Percentiles rank a stretch among this genome's conserved stretches.
Evolutionary conservation across 2,113 vertebrate genomes (phyloP).

Genomic region (Anser cygnoides): DNA sequence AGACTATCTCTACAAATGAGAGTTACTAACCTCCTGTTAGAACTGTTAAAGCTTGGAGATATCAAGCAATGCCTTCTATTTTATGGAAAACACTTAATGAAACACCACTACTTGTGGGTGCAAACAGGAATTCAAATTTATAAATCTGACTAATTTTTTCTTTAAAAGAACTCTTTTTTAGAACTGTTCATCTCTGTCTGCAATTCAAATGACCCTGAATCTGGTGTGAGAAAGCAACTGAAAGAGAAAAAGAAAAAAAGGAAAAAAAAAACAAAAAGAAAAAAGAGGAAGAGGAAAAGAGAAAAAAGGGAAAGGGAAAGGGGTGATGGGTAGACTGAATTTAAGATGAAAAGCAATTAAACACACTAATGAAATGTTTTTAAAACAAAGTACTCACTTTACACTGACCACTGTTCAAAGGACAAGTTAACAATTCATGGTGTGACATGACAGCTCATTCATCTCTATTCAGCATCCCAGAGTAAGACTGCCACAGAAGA

Average conservation of each 20-base stretch:
- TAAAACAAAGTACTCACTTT: neutral
- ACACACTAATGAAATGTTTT: neutral
- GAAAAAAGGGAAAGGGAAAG: neutral
- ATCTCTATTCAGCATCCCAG: neutral
- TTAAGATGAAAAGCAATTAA: neutral
- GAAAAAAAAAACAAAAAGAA: no score
- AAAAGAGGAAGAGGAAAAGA: no score
- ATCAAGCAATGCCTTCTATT: neutral
- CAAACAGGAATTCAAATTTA: neutral
- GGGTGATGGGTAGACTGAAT: neutral
- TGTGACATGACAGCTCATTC: neutral
- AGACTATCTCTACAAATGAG: neutral
- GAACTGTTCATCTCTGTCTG: neutral
- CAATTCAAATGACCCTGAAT: neutral
- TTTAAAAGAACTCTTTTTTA: neutral
- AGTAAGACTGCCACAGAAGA: neutral
- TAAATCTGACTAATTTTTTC: neutral
- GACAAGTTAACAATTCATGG: neutral
- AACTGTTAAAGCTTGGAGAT: neutral
- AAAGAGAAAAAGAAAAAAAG: neutral
- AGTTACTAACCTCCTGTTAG: neutral
- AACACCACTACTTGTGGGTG: neutral
- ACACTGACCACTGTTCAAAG: neutral
- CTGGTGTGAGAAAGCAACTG: neutral
- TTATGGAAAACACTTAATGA: neutral